Base-by-base conservation (phyloP, 1,140 invertebrate genomes). In the Sycophila sp. region DNA sequence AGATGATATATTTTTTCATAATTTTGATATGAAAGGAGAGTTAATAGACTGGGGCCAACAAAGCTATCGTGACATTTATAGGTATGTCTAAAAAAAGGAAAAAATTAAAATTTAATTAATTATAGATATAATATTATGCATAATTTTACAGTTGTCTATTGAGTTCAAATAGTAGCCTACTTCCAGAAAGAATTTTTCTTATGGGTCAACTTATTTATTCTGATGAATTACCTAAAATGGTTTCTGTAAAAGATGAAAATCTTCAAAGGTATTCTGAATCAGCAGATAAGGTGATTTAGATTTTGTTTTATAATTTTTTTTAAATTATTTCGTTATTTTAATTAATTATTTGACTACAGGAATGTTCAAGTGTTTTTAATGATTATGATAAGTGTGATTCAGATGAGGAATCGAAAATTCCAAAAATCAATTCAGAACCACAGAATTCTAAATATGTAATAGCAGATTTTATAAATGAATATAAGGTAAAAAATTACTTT, bases 391-490 rank as follows among this genome's bases (percentile, higher is more conserved):
- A 49, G 15, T 4, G 10, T 56, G 30, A 60, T 45, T 45, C 40
- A 19, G 30, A 28, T 7, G 19, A 68, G 15, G 49, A 38, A 38
- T 58, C n/a, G 13, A 58, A 26, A 64, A 71, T 87, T 13, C 68
- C 78, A 56, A n/a, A n/a, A n/a, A n/a, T n/a, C n/a, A n/a, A 56
- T 47, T 26, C 30, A 53, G 75, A 75, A 70, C 75, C 82, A 74
- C 77, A 80, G 13, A 71, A 69, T 47, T 79, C 77, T 13, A 81
- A 78, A 5, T 85, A 81, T 63, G 70, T 73, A n/a, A 82, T 89
- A 45, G 85, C 86, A 26, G 77, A 87, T 60, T 82, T 82, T 56
- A 87, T 89, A 63, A 88, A 88, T 65, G 72, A 82, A 66, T 89
- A 81, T 68, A 81, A 87, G 81, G 87, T 88, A 74, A 59, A 24